Evolutionary conservation across 2,888 invertebrate genomes (phyloP).

Genomic region (Aricia artaxerxes): DNA sequence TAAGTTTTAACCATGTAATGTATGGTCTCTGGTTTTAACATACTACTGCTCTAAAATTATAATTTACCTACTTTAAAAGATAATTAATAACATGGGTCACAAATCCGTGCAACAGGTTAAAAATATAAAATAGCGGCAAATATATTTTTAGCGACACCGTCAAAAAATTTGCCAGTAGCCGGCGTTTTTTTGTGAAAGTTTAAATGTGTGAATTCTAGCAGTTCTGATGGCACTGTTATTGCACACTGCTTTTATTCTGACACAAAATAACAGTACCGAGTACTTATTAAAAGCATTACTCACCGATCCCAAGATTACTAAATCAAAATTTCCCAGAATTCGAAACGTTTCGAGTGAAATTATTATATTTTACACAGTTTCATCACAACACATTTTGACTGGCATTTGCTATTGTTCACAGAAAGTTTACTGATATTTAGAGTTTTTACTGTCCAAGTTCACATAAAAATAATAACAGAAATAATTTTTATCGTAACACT

Average conservation of each 20-base stretch:
- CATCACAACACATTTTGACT: slow-evolving; percentile 53
- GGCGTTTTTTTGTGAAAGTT: slow-evolving; percentile 3
- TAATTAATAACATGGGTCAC: not conserved
- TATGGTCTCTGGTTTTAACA: no score
- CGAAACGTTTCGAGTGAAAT: slow-evolving; percentile 54
- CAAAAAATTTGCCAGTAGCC: not conserved
- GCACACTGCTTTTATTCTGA: not conserved
- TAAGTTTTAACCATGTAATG: no score
- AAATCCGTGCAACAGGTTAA: not conserved
- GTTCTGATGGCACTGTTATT: not conserved
- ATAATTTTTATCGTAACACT: slow-evolving; percentile 29
- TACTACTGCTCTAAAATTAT: no score
- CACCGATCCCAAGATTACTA: slow-evolving; percentile 66
- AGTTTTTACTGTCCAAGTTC: not conserved
- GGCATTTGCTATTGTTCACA: not conserved
- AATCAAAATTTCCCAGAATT: slow-evolving; percentile 73
- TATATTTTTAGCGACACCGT: not conserved
- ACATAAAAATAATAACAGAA: slow-evolving; percentile 25
- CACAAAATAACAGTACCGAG: not conserved
- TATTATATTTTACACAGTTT: slow-evolving; percentile 52
- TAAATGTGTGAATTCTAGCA: not conserved
- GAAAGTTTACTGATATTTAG: not conserved
- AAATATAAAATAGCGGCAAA: not conserved
- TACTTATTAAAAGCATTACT: slow-evolving; percentile 52
- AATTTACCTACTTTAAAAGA: not conserved